Evolutionary conservation across 2,113 vertebrate genomes (phyloP), one percentile per base, ranked within the genome.

Genomic region (Microcebus murinus): DNA sequence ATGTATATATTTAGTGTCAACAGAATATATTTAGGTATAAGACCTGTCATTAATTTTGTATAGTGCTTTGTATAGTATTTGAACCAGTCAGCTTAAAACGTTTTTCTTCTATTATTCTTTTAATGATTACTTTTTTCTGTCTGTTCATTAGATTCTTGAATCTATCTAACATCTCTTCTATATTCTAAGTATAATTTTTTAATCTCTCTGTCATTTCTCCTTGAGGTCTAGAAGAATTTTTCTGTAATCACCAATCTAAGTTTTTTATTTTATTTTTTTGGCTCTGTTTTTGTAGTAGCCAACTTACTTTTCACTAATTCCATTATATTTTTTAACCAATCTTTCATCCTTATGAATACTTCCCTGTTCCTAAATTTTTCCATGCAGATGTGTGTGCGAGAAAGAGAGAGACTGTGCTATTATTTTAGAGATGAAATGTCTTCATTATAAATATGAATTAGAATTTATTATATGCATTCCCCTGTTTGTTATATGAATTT

Each of bases 291-390:
- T 86, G 5, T 11, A 95, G 25, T 34, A 57, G 42, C 84, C 29
- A 48, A 27, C 34, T 76, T 79, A 80, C 42, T 73, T 23, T 83
- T 93, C 39, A 50, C 71, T 63, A n/a, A 74, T 86, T 89, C 36
- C 45, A 50, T 23, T 94, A 34, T 48, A 82, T 68, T 90, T 83
- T 93, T 96, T 70, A 91, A n/a, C 50, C 84, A 15, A 42, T 34
- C 31, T 81, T 91, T 82, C 70, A 96, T 71, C 4, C 31, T 9
- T 91, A n/a, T 50, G 34, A 88, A 81, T 86, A 76, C 31, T 67
- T 95, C 88, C 23, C 48, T 93, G 18, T 20, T 80, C 23, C 14
- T 67, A 21, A 90, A 73, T 29, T 85, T 92, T 95, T 77, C 27
- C 7, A 18, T 14, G 6, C 61, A 9, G 79, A 27, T 84, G 8